Base-by-base conservation (phyloP, 2,888 invertebrate genomes). In the Listrodromus nycthemerus region DNA sequence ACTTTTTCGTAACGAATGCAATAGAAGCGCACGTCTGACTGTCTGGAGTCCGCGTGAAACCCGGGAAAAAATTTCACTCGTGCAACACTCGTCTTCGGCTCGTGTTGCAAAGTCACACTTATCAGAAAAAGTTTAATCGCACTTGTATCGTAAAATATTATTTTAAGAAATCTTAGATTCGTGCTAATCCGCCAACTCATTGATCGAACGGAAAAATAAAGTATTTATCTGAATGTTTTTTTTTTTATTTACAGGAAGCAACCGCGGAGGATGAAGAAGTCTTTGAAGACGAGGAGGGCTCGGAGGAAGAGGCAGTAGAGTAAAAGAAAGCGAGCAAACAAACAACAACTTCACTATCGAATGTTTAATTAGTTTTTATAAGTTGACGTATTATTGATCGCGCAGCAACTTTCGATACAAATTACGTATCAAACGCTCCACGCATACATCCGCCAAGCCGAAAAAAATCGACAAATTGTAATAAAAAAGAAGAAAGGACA, bases 261-360 rank as follows among this genome's bases (percentile, higher is more conserved):
- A 86, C 87, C 2, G 87, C 87, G 30, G 86, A 87, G 24, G 87
- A 87, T 52, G 86, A 87, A 65, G 87, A 87, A 73, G 77, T 77
- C 16, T 87, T 85, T 55, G 87, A 87, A 45, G 87, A 87, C 45
- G 87, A 87, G 33, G 84, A 86, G 24, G 81, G 77, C n/a, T 65
- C 85, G 74, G 87, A 86, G 48, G 86, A 87, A 61, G 87, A 87
- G 48, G 80, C 73, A 27, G 86, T 74, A 13, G 85, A 82, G 66
- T 86, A 86, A 85, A 75, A 61, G 27, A 70, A 71, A 69, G 21
- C 61, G 33, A 30, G 27, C 45, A 37, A 65, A 24, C 27, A 19
- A 27, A 16, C 0, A 21, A 50, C 50, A 21, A 21, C 45, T 50
- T 30, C 66, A 73, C 30, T 45, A 63, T 58, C 24, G 63, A 27